A percentile compares a stretch with the other conserved stretches of the same genome.
Conservation (phyloP, 2,113 vertebrate genomes). For the Zapus hudsonius region DNA sequence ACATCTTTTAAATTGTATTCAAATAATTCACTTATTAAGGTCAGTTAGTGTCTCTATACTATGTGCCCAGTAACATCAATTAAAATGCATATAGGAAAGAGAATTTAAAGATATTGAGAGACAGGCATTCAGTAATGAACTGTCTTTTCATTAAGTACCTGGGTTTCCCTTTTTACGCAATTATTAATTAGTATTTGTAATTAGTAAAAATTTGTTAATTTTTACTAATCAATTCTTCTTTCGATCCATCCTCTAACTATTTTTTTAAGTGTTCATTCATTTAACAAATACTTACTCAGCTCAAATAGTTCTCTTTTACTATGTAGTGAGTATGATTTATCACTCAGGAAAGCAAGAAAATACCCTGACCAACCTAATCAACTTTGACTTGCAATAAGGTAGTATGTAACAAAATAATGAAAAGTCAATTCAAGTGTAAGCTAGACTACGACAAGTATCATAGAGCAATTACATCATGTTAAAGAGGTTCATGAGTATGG, state of each 20-base stretch:
- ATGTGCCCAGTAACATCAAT: slow-evolving; percentile 8
- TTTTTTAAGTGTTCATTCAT: neutral
- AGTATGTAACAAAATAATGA: neutral
- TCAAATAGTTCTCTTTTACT: neutral
- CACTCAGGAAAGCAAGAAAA: neutral
- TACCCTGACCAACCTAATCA: neutral
- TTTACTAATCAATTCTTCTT: neutral
- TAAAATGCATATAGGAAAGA: slow-evolving; percentile 15
- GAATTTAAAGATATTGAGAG: neutral
- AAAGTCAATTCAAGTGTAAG: neutral
- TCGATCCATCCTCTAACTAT: neutral
- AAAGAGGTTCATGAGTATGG: neutral
- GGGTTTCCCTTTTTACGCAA: slow-evolving; percentile 13
- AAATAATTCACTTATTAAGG: neutral
- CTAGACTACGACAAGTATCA: neutral
- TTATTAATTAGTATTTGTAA: neutral
- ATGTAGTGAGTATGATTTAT: neutral
- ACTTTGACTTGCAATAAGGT: neutral
- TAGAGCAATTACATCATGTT: neutral
- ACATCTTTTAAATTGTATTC: neutral
- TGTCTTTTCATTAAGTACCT: neutral
- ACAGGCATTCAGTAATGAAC: neutral
- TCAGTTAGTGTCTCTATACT: slow-evolving; percentile 13
- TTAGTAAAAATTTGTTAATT: neutral
- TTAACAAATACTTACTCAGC: slow-evolving; percentile 4